Evolutionary conservation across 2,888 invertebrate genomes (phyloP).

Genomic region (Timema podura): DNA sequence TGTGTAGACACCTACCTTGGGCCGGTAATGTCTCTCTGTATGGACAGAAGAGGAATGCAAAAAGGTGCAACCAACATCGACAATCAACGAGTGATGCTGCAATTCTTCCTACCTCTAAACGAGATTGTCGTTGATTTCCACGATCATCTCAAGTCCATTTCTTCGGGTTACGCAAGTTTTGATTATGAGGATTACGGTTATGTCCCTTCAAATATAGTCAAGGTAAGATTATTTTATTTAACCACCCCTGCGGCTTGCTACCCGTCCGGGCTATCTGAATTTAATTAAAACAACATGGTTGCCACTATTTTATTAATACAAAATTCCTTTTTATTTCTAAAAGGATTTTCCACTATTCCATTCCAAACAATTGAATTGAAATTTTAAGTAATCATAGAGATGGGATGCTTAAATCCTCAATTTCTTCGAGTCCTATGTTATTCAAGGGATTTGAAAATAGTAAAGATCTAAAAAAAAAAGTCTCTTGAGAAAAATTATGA

Average conservation of each 20-base stretch:
- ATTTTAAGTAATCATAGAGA: slow-evolving; percentile 2
- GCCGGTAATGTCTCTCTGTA: slow-evolving; percentile 64
- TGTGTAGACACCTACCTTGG: slow-evolving; percentile 60
- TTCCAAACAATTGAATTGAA: slow-evolving; percentile 24
- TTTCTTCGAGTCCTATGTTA: too few species aligned
- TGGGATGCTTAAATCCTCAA: slow-evolving; percentile 33
- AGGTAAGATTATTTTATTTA: slow-evolving; percentile 52
- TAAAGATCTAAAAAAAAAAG: too few species aligned
- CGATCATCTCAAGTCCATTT: slow-evolving; percentile 80
- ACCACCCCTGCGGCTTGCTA: too few species aligned
- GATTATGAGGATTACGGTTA: slow-evolving; percentile 90
- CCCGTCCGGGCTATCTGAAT: too few species aligned
- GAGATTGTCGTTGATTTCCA: slow-evolving; percentile 96
- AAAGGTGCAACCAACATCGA: slow-evolving; percentile 74
- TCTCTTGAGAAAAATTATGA: too few species aligned
- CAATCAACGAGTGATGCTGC: slow-evolving; percentile 73
- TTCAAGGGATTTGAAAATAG: too few species aligned
- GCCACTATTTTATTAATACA: too few species aligned
- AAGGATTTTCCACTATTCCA: not conserved
- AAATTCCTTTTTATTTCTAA: not conserved
- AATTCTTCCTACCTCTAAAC: slow-evolving; percentile 80
- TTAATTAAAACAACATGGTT: too few species aligned
- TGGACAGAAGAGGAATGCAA: slow-evolving; percentile 69
- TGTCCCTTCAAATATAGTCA: slow-evolving; percentile 66
- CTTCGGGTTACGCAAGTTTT: slow-evolving; percentile 94